Evolutionary conservation across 2,888 invertebrate genomes (phyloP), one percentile per base, ranked within the genome.

Genomic region (Abscondita cerata): DNA sequence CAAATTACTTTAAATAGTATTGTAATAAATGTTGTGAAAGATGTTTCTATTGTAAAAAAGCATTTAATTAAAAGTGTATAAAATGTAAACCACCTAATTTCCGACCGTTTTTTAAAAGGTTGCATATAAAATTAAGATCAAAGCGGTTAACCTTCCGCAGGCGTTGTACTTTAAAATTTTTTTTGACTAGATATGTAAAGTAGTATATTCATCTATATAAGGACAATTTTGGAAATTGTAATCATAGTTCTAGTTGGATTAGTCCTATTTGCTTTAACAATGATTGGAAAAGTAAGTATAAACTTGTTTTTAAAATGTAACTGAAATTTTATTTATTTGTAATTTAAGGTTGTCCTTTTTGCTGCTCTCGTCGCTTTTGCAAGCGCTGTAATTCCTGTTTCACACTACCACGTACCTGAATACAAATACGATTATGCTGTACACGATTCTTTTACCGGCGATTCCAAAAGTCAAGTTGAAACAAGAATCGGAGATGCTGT

Each of bases 401-500:
- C 19, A 41, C 85, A 84, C 74, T 86, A 86, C 70, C 85, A 86
- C 2, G 84, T 86, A 72, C 88, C 88, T 11, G 87, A 87, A 76
- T 89, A 89, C 74, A 85, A 86, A 25, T 89, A 85, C 77, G 86
- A 87, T 44, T 89, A 89, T 74, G 87, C 87, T 70, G 87, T 89
- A 64, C 86, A 88, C 73, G 88, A 89, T 75, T 83, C 85, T 46
- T 73, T 88, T 13, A 89, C 88, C 66, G 88, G 88, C 75, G 80
- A 85, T 76, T 83, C 80, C 69, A 84, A 84, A 72, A 82, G 81
- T 68, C 84, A 84, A 74, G 80, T 82, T 62, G 83, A 88, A 81
- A 84, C 84, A 62, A 85, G 88, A 61, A 80, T 82, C 66, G 88
- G 88, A 16, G 87, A 87, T 79, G 83, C 83, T 69, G 88, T 88